Conservation (phyloP, 2,888 invertebrate species). For the Lithodes maja region DNA sequence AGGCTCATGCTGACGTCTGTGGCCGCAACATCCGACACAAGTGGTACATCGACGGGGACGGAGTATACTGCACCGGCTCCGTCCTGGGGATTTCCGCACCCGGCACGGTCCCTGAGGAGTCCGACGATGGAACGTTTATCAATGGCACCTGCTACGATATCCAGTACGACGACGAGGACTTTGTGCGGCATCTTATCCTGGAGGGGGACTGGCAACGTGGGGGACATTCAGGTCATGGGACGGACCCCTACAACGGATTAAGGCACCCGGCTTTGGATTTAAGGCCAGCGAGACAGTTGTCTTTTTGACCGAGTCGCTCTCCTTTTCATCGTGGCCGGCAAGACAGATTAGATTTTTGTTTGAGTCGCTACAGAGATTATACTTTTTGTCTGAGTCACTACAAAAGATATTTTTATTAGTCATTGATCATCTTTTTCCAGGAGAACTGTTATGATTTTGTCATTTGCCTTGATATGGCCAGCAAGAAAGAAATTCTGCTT, state of each 20-base stretch:
- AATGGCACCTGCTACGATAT: slow-evolving; percentile 69
- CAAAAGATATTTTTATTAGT: too few species aligned
- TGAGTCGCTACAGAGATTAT: too few species aligned
- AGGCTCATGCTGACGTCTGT: slow-evolving; percentile 63
- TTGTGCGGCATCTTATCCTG: slow-evolving; percentile 67
- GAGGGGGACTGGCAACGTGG: slow-evolving; percentile 70
- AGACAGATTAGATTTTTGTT: neutral
- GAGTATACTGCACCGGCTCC: slow-evolving; percentile 65
- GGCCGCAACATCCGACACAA: slow-evolving; percentile 68
- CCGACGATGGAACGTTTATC: slow-evolving; percentile 61
- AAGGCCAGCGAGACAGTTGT: neutral
- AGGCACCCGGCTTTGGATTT: neutral
- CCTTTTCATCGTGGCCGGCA: neutral
- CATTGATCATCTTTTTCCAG: too few species aligned
- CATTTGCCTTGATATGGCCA: too few species aligned
- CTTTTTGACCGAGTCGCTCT: neutral
- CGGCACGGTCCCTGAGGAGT: slow-evolving; percentile 69
- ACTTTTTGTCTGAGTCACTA: too few species aligned
- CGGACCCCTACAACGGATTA: slow-evolving; percentile 37
- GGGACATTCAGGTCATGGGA: slow-evolving; percentile 65
- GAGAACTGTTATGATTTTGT: too few species aligned
- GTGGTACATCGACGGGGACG: slow-evolving; percentile 69
- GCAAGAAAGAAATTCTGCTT: too few species aligned
- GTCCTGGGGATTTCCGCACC: slow-evolving; percentile 70
- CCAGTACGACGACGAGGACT: slow-evolving; percentile 70